Percentiles rank a stretch among this genome's conserved stretches.
Evolutionary conservation across 2,888 invertebrate species (phyloP).

Genomic region (Tetrapedia diversipes): DNA sequence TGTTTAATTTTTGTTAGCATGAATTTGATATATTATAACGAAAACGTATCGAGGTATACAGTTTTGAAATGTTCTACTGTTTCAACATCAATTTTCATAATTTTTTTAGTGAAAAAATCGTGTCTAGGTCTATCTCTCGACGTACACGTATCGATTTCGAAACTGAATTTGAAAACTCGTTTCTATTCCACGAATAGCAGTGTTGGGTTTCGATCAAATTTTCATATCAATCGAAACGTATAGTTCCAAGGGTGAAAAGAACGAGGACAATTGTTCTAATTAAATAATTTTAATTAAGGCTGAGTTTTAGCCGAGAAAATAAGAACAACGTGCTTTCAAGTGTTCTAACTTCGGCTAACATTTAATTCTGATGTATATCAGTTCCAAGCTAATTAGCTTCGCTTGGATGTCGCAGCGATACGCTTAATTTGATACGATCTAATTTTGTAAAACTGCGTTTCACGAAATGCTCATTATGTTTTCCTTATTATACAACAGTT

Average conservation of each 20-base stretch:
- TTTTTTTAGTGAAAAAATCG: no score
- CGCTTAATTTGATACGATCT: background rate
- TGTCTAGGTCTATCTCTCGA: no score
- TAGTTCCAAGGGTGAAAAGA: background rate
- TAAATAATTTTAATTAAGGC: constrained; percentile 15
- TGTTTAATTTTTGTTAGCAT: no score
- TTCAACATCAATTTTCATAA: no score
- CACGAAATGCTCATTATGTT: background rate
- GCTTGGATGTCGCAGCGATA: background rate
- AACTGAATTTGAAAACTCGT: no score
- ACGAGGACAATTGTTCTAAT: constrained; percentile 1
- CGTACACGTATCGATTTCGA: no score
- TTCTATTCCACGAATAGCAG: no score
- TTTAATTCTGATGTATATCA: background rate
- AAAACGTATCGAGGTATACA: no score
- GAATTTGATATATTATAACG: no score
- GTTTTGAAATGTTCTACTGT: no score
- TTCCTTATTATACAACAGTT: background rate
- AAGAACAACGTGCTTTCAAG: background rate
- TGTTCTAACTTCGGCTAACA: background rate
- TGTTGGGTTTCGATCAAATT: background rate
- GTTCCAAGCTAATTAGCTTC: constrained; percentile 14
- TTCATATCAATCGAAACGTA: background rate
- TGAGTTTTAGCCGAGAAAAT: background rate
- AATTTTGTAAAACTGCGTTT: background rate